Conservation (phyloP, 2,888 invertebrate genomes). For the Drosophila subsilvestris region DNA sequence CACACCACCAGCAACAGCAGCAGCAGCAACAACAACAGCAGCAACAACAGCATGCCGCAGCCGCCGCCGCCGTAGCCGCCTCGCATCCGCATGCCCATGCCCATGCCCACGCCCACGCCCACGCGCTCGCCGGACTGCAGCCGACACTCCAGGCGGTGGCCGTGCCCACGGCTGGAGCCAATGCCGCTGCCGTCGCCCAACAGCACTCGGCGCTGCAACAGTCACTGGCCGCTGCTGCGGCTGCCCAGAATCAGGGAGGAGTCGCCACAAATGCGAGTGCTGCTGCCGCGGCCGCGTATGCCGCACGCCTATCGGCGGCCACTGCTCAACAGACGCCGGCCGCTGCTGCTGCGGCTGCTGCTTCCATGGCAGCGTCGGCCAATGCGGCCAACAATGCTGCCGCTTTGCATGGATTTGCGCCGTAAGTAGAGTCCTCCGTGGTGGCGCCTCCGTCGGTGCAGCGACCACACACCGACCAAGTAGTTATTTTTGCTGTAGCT, state of each 20-base stretch:
- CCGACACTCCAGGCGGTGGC: conserved; percentile 84
- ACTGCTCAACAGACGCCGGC: conserved; percentile 85
- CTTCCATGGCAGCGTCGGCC: conserved; percentile 86
- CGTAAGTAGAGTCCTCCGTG: conserved; percentile 88
- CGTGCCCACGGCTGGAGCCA: conserved; percentile 86
- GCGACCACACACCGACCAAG: conserved; percentile 42
- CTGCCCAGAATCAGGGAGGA: conserved; percentile 67
- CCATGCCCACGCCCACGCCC: conserved; percentile 72
- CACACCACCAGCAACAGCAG: conserved; percentile 62
- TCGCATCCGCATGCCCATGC: conserved; percentile 57
- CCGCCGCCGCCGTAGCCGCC: conserved; percentile 69
- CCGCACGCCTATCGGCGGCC: conserved; percentile 79
- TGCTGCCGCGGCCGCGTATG: conserved; percentile 81
- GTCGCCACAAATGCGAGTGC: conserved; percentile 64
- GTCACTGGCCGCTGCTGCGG: conserved; percentile 84
- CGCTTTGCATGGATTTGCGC: conserved; percentile 95
- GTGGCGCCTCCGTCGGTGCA: conserved; percentile 30
- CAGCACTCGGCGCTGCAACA: conserved; percentile 85
- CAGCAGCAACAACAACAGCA: conserved; percentile 54
- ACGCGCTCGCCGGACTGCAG: conserved; percentile 70
- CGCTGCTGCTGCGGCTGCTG: conserved; percentile 85
- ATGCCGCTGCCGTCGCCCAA: conserved; percentile 84
- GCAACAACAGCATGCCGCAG: conserved; percentile 65
- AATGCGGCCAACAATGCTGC: conserved; percentile 90
- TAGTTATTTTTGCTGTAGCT: conserved; percentile 58